Percentiles rank a stretch among this genome's conserved stretches.
Conservation (phyloP, 2,888 invertebrate genomes). For the Luffia ferchaultella region DNA sequence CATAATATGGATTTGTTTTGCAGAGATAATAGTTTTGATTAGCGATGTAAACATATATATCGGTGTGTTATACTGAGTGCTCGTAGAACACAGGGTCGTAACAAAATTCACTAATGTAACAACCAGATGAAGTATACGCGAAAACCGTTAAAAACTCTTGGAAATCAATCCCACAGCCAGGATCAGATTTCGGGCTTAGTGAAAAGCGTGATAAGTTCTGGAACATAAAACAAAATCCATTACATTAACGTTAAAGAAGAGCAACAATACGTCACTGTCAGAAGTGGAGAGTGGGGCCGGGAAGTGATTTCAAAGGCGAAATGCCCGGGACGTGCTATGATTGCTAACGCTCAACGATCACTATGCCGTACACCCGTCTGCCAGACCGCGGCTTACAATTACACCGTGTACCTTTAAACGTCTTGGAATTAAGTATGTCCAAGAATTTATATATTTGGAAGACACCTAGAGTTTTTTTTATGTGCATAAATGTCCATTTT, state of each 20-base stretch:
- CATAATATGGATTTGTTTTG: too few relatives aligned
- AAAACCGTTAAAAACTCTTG: neutral
- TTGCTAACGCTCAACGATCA: slow-evolving; percentile 23
- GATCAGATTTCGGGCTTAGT: slow-evolving; percentile 27
- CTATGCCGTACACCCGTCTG: neutral
- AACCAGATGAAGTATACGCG: too few relatives aligned
- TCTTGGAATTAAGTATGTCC: too few relatives aligned
- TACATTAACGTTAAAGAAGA: slow-evolving; percentile 59
- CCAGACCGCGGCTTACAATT: neutral
- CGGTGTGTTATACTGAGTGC: too few relatives aligned
- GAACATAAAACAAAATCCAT: slow-evolving; percentile 58
- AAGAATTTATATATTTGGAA: too few relatives aligned
- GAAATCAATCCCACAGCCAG: neutral
- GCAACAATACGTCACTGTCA: slow-evolving; percentile 61
- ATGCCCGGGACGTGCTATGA: slow-evolving; percentile 53
- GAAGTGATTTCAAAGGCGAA: slow-evolving; percentile 60
- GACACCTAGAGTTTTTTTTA: too few relatives aligned
- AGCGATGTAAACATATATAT: too few relatives aligned
- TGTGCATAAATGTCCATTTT: too few relatives aligned
- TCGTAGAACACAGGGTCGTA: too few relatives aligned
- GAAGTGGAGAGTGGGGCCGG: slow-evolving; percentile 36
- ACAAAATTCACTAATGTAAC: too few relatives aligned
- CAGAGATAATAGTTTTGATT: too few relatives aligned
- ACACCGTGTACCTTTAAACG: neutral
- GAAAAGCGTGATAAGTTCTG: slow-evolving; percentile 50